Evolutionary conservation across 2,797 vertebrate genomes (phyloP).

Genomic region (Rallus crepitans): DNA sequence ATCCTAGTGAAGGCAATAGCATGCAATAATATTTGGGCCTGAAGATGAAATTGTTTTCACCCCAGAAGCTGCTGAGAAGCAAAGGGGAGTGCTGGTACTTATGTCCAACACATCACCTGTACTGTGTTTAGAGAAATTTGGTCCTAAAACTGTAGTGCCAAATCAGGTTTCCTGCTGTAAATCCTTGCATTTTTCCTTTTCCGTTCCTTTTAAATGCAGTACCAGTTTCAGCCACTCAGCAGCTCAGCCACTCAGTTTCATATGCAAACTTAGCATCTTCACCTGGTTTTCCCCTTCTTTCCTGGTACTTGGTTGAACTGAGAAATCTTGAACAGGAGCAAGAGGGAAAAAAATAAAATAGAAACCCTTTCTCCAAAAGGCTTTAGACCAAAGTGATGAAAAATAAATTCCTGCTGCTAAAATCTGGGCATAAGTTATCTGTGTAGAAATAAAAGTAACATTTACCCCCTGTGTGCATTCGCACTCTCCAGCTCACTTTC

Average conservation of each 20-base stretch:
- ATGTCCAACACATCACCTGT: neutral
- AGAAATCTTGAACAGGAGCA: neutral
- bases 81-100: neutral
- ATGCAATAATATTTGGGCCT: neutral
- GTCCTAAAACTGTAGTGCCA: neutral
- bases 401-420: conserved; percentile 2
- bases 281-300: neutral
- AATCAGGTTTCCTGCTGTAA: neutral
- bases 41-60: neutral
- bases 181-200: neutral
- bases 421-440: neutral
- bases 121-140: neutral
- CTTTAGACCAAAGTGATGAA: neutral
- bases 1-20: neutral
- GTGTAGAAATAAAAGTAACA: conserved; percentile 2
- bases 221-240: neutral
- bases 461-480: neutral
- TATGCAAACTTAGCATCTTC: neutral
- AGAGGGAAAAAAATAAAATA: neutral
- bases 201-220: neutral
- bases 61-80: neutral
- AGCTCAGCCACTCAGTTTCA: neutral
- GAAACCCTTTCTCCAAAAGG: neutral
- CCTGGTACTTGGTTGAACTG: neutral
- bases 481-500: neutral